Conservation (phyloP, 2,888 invertebrate genomes). For the Eristalinus aeneus region DNA sequence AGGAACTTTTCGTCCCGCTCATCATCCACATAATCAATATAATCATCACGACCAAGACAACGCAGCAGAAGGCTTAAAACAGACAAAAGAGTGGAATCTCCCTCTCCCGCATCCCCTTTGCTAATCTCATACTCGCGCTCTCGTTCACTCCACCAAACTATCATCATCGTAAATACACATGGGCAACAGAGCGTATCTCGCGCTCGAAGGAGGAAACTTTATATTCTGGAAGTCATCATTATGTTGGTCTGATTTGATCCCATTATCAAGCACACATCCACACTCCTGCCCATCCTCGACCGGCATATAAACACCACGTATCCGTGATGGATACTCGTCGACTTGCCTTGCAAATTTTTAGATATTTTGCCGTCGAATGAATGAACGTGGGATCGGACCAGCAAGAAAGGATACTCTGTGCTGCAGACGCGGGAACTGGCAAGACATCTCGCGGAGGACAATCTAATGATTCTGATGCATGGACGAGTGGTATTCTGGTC, state of each 20-base stretch:
- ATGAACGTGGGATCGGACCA: constrained; percentile 35
- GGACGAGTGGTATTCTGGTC: constrained; percentile 46
- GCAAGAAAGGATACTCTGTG: constrained; percentile 12
- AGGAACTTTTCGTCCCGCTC: neutral
- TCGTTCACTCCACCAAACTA: neutral
- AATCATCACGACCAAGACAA: constrained; percentile 1
- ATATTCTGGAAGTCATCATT: constrained; percentile 49
- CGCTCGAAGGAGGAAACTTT: constrained; percentile 3
- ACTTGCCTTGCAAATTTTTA: constrained; percentile 49
- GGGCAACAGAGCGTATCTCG: neutral
- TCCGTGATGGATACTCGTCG: constrained; percentile 34
- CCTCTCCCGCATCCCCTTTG: neutral
- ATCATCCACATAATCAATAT: neutral
- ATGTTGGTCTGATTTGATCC: constrained; percentile 58
- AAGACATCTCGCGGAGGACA: constrained; percentile 28
- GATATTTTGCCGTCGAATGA: constrained; percentile 38
- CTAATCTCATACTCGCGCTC: neutral
- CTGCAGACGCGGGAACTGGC: constrained; percentile 9
- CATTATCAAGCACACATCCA: constrained; percentile 37
- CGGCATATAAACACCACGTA: neutral
- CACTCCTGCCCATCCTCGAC: neutral
- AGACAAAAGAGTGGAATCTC: neutral
- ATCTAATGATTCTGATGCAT: constrained; percentile 36
- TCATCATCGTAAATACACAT: constrained; percentile 7
- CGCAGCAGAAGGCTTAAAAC: constrained; percentile 10